Evolutionary conservation across 2,797 vertebrate species (phyloP), one percentile per base, ranked within the genome.

Genomic region (Atherinosoma microstoma): DNA sequence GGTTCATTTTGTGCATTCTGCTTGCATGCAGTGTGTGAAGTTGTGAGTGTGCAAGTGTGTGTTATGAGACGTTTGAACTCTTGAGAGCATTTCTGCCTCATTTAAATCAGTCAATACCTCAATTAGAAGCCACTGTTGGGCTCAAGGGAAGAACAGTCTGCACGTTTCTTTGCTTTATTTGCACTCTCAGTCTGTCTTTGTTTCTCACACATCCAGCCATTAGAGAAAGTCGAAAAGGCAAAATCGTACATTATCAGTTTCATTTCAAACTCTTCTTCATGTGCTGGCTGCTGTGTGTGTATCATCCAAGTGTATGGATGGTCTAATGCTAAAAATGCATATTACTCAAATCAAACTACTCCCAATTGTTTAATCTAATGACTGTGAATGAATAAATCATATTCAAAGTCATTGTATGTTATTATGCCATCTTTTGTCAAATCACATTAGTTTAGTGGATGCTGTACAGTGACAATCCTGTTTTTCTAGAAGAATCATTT

Each of bases 81-180:
- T 86, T 81, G 79, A 79, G 79, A 70, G 78, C 83, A 87, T 94
- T 94, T 96, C 92, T 94, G 93, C 93, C 92, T 96, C 94, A 92
- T 94, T 95, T 95, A 91, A 94, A 94, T 78, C 83, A 3, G n/a
- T 94, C 94, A 94, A 91, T 93, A 93, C 91, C 85, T 94, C 93
- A 95, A 87, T 96, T 94, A 95, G 86, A 79, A 83, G 85, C 89
- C 73, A 61, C 76, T 83, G 10, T 91, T 45, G 63, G 91, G 91
- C 91, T 91, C 86, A 71, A 83, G 88, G 90, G 77, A 84, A 90
- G 66, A 85, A 67, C 84, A 75, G 75, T 89, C 88, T 74, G 84
- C 86, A 85, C 86, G 89, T 91, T 87, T 84, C 81, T 84, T 71
- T 85, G 84, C 79, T 87, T 87, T 83, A 85, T 88, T 86, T 85